phyloP scores from a whole-genome alignment of 1,140 invertebrate species.

The Colletes latitarsis region DNA sequence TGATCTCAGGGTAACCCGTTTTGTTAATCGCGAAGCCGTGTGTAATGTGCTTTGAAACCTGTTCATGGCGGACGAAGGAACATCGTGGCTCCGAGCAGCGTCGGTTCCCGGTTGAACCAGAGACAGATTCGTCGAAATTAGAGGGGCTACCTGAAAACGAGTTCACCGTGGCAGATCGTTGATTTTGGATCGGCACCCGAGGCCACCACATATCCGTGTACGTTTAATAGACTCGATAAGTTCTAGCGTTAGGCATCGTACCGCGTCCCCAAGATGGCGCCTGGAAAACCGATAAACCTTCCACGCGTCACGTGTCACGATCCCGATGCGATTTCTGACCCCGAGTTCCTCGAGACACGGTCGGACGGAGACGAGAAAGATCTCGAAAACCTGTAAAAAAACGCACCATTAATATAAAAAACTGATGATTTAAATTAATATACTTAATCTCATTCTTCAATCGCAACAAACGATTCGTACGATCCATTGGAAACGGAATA shows the following conservation, averaged over 20 bases:
- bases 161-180: constrained; percentile 44
- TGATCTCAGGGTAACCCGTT: no score
- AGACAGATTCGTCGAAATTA: background rate
- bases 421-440: background rate
- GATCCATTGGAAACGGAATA: no score
- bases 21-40: background rate
- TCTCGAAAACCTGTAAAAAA: background rate
- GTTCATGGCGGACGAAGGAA: no score
- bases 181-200: constrained; percentile 50
- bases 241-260: constrained; percentile 45
- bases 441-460: no score
- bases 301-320: background rate
- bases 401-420: no score
- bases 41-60: no score
- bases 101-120: no score
- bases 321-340: background rate
- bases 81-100: no score
- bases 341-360: background rate
- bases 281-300: constrained; percentile 11
- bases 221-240: constrained; percentile 68
- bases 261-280: constrained; percentile 17
- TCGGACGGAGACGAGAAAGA: background rate
- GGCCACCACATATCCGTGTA: constrained; percentile 63
- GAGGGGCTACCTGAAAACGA: background rate
- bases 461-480: no score